A percentile compares a stretch with the other conserved stretches of the same genome.
phyloP scores from a whole-genome alignment of 2,113 vertebrate species.

The Pholis gunnellus region DNA sequence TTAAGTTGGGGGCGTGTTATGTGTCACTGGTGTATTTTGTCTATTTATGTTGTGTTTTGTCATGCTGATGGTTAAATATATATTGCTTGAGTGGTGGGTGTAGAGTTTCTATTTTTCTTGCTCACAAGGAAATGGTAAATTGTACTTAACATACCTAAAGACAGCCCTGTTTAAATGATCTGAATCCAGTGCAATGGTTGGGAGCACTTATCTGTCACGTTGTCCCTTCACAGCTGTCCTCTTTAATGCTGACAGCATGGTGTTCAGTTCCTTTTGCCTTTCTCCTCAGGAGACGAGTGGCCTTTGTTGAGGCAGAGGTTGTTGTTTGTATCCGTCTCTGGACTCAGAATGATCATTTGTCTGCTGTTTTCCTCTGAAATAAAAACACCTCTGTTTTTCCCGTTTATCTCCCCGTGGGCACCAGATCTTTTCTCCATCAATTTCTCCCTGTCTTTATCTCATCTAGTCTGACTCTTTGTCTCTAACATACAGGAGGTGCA shows the following conservation, averaged over 20 bases:
- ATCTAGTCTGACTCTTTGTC: constrained; percentile 4
- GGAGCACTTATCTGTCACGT: constrained; percentile 37
- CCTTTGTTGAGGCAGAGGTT: constrained; percentile 39
- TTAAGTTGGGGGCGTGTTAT: neutral
- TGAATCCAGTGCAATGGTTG: constrained; percentile 4
- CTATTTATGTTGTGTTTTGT: neutral
- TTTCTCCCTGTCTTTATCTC: constrained; percentile 19
- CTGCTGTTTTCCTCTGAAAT: constrained; percentile 30
- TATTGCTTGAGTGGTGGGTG: neutral
- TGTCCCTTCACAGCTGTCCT: constrained; percentile 34
- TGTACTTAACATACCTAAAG: constrained; percentile 1
- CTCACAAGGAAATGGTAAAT: constrained; percentile 26
- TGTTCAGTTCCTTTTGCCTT: constrained; percentile 34
- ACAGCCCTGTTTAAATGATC: constrained; percentile 3
- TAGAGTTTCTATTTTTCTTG: neutral
- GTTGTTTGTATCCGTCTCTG: constrained; percentile 47
- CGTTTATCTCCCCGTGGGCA: constrained; percentile 10
- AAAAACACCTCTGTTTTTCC: constrained; percentile 8
- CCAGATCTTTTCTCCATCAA: constrained; percentile 17
- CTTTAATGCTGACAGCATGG: constrained; percentile 24
- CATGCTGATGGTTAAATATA: neutral
- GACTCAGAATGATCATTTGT: constrained; percentile 44
- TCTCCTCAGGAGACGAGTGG: constrained; percentile 37
- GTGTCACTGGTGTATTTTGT: constrained; percentile 1
- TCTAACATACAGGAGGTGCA: neutral